phyloP scores from a whole-genome alignment of 2,113 vertebrate genomes.

The Varanus komodoensis region DNA sequence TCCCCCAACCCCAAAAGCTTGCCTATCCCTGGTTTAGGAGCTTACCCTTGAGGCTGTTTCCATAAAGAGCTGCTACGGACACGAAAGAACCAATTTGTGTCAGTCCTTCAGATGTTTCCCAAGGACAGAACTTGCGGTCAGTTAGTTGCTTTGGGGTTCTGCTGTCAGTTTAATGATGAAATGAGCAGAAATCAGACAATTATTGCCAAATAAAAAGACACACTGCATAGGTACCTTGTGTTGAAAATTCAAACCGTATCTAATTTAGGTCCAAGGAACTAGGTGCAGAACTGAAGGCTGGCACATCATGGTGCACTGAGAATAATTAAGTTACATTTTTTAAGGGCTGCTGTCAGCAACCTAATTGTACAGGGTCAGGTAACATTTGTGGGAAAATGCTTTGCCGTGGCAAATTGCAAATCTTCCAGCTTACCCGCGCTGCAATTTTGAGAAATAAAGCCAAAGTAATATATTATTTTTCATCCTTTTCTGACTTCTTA shows the following conservation, averaged over 20 bases:
- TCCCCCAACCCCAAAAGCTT: no score
- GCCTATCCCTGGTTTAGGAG: no score
- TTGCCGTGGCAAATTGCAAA: constrained; percentile 29
- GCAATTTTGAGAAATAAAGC: constrained; percentile 37
- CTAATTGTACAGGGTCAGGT: constrained; percentile 40
- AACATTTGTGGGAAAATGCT: constrained; percentile 38
- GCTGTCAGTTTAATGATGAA: constrained; percentile 45
- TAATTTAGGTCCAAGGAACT: constrained; percentile 31
- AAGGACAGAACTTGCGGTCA: constrained; percentile 15
- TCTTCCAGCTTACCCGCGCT: constrained; percentile 43
- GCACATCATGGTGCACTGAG: constrained; percentile 43
- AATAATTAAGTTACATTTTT: constrained; percentile 60
- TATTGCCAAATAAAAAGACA: constrained; percentile 34
- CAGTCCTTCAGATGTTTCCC: constrained; percentile 19
- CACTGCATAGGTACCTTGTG: constrained; percentile 14
- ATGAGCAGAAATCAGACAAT: constrained; percentile 13
- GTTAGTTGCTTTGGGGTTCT: constrained; percentile 46
- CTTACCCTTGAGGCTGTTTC: no score
- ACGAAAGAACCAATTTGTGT: no score
- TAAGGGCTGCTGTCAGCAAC: constrained; percentile 56
- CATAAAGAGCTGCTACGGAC: no score
- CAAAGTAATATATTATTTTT: constrained; percentile 33
- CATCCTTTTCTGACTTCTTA: constrained; percentile 43
- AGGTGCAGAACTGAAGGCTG: constrained; percentile 32
- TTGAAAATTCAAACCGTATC: constrained; percentile 8